Percentiles rank a stretch among this genome's conserved stretches.
These are phyloP conservation scores for Calvadosia cruxmelitensis DNA, from an alignment of 30 jellyfish, hydroid and myxozoan genomes.

Conservation along the genomic window DNA sequence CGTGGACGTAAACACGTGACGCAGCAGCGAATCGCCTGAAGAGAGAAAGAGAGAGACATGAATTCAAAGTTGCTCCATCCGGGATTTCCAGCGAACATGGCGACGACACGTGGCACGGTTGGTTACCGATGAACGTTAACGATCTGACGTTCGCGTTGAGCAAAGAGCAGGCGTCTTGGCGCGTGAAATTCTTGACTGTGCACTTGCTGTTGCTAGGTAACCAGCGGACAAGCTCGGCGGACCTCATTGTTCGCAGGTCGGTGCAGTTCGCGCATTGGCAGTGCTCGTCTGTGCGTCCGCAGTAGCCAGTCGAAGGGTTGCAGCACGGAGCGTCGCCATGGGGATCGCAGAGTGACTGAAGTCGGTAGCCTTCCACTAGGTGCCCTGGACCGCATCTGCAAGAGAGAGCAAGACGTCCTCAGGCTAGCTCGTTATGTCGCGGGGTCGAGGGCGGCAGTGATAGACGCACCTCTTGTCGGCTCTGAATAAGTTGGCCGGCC, in stretches of 20 bases:
- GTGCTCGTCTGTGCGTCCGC: slow-evolving; percentile 43
- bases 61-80: too few species aligned
- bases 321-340: slow-evolving; percentile 78
- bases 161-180: slow-evolving; percentile 51
- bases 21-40: slow-evolving; percentile 77
- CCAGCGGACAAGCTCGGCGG: slow-evolving; percentile 78
- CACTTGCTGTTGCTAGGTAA: slow-evolving; percentile 32
- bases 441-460: neutral
- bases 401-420: neutral
- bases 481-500: slow-evolving; percentile 67
- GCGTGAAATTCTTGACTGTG: slow-evolving; percentile 18
- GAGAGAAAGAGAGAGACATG: slow-evolving; percentile 1
- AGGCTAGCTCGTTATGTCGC: neutral
- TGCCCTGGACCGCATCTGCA: slow-evolving; percentile 48
- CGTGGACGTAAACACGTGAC: slow-evolving; percentile 48
- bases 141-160: slow-evolving; percentile 11
- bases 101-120: too few species aligned
- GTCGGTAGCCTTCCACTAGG: slow-evolving; percentile 55
- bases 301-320: slow-evolving; percentile 39
- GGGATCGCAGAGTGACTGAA: slow-evolving; percentile 76
- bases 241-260: slow-evolving; percentile 37
- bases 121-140: slow-evolving; percentile 59
- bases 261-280: slow-evolving; percentile 70
- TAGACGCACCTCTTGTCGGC: slow-evolving; percentile 58
- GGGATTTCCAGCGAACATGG: too few species aligned